A percentile compares a stretch with the other conserved stretches of the same genome.
Evolutionary conservation across 2,888 invertebrate genomes (phyloP).

Genomic region (Lithophane semibrunnea): DNA sequence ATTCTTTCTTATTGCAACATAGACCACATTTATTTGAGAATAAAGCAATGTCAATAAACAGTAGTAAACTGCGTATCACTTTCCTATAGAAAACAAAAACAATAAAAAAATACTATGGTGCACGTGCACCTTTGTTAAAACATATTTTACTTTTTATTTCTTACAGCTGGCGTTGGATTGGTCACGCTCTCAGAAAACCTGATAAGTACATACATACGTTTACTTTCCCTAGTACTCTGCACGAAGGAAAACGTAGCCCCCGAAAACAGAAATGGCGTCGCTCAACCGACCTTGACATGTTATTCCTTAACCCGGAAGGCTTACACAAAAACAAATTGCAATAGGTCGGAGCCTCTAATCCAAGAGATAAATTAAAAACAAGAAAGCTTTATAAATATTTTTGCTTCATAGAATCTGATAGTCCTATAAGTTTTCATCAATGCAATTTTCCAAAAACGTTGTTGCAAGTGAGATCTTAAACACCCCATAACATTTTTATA

Average conservation of each 20-base stretch:
- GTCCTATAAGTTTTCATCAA: conserved; percentile 14
- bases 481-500: conserved; percentile 51
- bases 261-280: conserved; percentile 54
- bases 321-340: conserved; percentile 46
- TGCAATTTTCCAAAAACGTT: conserved; percentile 49
- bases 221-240: not conserved
- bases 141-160: conserved; percentile 12
- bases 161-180: conserved; percentile 10
- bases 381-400: conserved; percentile 1
- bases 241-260: conserved; percentile 10
- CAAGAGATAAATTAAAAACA: conserved; percentile 13
- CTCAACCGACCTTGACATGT: conserved; percentile 46
- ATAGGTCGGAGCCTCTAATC: conserved; percentile 10
- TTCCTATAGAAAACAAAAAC: not conserved
- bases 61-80: too few species aligned
- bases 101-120: not conserved
- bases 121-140: conserved; percentile 5
- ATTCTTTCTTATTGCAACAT: not conserved
- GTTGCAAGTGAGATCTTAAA: conserved; percentile 33
- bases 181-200: not conserved
- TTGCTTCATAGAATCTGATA: conserved; percentile 10
- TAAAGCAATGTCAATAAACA: not conserved
- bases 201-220: not conserved
- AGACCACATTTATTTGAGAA: not conserved
- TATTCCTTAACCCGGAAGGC: conserved; percentile 16